phyloP scores from a whole-genome alignment of 2,113 vertebrate species.

The Conger conger region DNA sequence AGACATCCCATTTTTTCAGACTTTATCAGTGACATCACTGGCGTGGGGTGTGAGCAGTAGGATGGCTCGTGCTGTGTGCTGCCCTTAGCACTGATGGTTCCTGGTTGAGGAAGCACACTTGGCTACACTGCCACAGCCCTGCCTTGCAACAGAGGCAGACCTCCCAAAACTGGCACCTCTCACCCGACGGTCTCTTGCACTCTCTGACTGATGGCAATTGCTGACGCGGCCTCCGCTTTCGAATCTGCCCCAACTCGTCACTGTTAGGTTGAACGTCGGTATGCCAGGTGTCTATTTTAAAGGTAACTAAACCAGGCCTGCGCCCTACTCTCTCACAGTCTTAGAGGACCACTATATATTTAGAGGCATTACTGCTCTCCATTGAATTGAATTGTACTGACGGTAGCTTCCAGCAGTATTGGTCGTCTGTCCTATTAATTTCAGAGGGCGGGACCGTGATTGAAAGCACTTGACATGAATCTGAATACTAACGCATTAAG shows the following conservation, averaged over 20 bases:
- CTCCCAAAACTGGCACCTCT: neutral
- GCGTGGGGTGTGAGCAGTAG: neutral
- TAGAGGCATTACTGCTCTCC: neutral
- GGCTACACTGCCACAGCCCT: neutral
- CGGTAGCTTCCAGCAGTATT: neutral
- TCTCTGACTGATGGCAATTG: too few relatives aligned
- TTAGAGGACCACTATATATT: neutral
- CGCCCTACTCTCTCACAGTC: neutral
- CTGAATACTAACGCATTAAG: conserved; percentile 25
- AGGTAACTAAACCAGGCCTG: neutral
- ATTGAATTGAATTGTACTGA: neutral
- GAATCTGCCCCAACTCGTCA: neutral
- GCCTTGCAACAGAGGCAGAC: neutral
- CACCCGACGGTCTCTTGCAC: too few relatives aligned
- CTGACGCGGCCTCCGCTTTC: too few relatives aligned
- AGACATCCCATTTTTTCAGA: too few relatives aligned
- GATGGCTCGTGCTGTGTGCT: neutral
- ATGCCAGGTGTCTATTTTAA: neutral
- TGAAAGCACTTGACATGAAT: conserved; percentile 28
- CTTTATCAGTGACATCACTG: too few relatives aligned
- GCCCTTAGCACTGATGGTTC: neutral
- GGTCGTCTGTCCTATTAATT: conserved; percentile 20
- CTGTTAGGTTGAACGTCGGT: neutral
- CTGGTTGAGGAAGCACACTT: neutral
- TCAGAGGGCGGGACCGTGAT: conserved; percentile 21